Evolutionary conservation across 2,888 invertebrate genomes (phyloP), one percentile per base, ranked within the genome.

Genomic region (Sepioteuthis lessoniana): DNA sequence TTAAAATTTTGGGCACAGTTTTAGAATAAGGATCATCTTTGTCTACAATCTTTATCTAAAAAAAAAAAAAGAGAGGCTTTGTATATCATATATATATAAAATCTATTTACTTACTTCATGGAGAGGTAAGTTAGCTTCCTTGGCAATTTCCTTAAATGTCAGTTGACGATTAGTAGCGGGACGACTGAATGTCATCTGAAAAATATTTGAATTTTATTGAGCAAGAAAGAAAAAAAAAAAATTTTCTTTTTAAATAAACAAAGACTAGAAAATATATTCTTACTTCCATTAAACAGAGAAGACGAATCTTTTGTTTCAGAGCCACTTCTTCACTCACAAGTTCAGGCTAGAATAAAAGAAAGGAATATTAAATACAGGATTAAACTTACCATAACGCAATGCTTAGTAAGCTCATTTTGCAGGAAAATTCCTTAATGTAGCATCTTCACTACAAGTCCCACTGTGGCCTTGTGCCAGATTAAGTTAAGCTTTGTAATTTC

Each of bases 211-310:
- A 93, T n/a, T 16, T 94, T 94, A 42, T 31, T 0, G 25, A 46
- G 5, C 46, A 31, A 21, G 16, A 7, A 38, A 91, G n/a, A 7
- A 91, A 42, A 16, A 91, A 42, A 28, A 0, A 91, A 46, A 8
- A n/a, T n/a, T n/a, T n/a, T n/a, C n/a, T n/a, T n/a, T n/a, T n/a
- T 25, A 35, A 90, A 98, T 98, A 91, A 91, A 91, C 16, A 25
- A 21, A 28, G 38, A 25, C 5, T 21, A 5, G 25, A 55, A 47
- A 92, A 92, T 21, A n/a, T 10, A 46, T n/a, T 19, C 95, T 93
- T 95, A 97, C 97, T 98, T 99, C 99, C 99, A 99, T 99, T 0
- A 99, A 98, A 97, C 99, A 99, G 35, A 99, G 97, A 38, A 99
- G 98, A 0, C 99, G 99, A 95, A 99, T 99, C 97, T 99, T 99